Evolutionary conservation across 2,888 invertebrate species (phyloP), one percentile per base, ranked within the genome.

Genomic region (Clivina fossor): DNA sequence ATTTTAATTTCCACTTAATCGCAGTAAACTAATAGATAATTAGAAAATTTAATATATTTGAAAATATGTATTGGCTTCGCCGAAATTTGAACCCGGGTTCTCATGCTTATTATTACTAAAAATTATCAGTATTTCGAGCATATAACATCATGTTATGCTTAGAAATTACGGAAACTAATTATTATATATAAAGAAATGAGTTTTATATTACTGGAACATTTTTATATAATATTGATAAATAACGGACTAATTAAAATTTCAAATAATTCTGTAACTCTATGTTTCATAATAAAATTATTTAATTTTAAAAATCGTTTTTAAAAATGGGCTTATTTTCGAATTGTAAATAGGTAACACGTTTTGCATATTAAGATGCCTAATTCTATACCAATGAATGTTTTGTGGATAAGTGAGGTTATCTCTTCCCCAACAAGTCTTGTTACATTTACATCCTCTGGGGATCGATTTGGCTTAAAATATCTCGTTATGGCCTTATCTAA

Each of bases 391-490:
- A 4, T 13, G 8, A 11, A 32, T 32, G 32, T n/a, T 4, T 11
- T 33, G 33, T 33, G 33, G 16, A 33, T 33, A 33, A n/a, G 4
- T 40, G n/a, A 40, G 40, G 40, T 40, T 40, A 20, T 40, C 18
- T 7, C 15, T 5, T 20, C 20, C 20, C 9, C 20, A 40, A 20
- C 40, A 19, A 19, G 20, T 20, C 19, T 30, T 9, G 9, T 30
- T 4, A 3, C 30, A 4, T 13, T 2, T 13, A 9, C 3, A 40
- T 16, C 40, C 22, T 22, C 1, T n/a, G 19, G 40, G 40, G 40
- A 40, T 40, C 40, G n/a, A 40, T 40, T 40, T 40, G 22, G 18
- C 40, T n/a, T 40, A 40, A 11, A 40, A 18, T 40, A 19, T 40
- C 40, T 2, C 40, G 40, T 40, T 40, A 19, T 19, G 20, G 20